Evolutionary conservation across 2,113 vertebrate species (phyloP), one percentile per base, ranked within the genome.

Genomic region (Atherinomorus stipes): DNA sequence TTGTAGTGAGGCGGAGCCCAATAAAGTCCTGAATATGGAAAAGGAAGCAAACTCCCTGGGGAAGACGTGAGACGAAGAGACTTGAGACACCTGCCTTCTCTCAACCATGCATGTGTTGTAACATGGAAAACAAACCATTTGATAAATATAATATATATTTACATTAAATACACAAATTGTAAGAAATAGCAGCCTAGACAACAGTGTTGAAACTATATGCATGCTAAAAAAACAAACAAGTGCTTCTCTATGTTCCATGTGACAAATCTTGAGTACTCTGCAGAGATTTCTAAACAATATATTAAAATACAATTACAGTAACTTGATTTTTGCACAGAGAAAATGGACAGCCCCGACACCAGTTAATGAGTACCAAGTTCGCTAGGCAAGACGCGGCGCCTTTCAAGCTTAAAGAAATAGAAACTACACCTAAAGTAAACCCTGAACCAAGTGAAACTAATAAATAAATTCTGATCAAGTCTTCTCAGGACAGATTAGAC

Each of bases 171-270:
- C 91, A 94, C 91, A 94, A 83, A 89, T 67, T 84, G 92, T 93
- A 93, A 91, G 93, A 93, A 94, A 95, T 94, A 95, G 94, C 94
- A 95, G 94, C 94, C 91, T 94, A 94, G 86, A 90, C 88, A 93
- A 90, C 91, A 94, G 93, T 94, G 91, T 93, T 92, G 91, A 93
- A 91, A 93, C 92, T 92, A 92, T 91, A 91, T 76, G 91, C 90
- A 89, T 93, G 91, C 91, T 91, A 85, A 88, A 34, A 44, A 3
- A 42, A 6, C 3, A 92, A 93, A 91, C 88, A 94, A 94, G 94
- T 95, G 94, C 93, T 93, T 93, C 79, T 90, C 90, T 93, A 89
- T 89, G 74, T 87, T 87, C 87, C 60, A 49, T 88, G 86, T 92
- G 90, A 91, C 87, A 87, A 83, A 90, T 80, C 82, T 86, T 83